Evolutionary conservation across 2,797 vertebrate species (phyloP).

Genomic region (Falco cherrug): DNA sequence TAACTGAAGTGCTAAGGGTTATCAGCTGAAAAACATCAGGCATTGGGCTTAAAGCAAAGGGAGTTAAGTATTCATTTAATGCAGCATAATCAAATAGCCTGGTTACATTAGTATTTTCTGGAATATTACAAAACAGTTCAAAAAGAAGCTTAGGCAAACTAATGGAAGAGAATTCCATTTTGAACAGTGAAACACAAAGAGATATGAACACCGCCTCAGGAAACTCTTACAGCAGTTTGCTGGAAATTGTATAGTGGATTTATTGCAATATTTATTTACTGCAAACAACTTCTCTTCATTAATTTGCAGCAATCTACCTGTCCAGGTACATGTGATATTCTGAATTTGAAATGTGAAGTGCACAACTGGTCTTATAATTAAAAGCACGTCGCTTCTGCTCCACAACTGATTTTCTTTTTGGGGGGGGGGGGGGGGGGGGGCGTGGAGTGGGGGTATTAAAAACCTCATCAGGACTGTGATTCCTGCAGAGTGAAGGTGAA

Average conservation of each 20-base stretch:
- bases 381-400: neutral
- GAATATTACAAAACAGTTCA: neutral
- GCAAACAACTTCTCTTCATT: neutral
- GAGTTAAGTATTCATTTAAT: neutral
- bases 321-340: neutral
- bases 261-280: neutral
- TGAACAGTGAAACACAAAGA: neutral
- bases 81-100: neutral
- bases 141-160: neutral
- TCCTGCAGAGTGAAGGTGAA: neutral
- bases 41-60: neutral
- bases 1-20: neutral
- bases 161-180: neutral
- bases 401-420: neutral
- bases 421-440: too few relatives aligned
- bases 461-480: neutral
- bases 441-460: neutral
- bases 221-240: neutral
- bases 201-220: neutral
- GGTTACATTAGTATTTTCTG: neutral
- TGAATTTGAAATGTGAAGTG: neutral
- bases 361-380: neutral
- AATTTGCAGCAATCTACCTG: neutral
- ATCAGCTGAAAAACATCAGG: neutral
- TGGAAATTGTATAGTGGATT: neutral